These are phyloP conservation scores for Paelopatides confundens DNA, from an alignment of 53 echinoderm and acorn worm genomes.

Conservation along the genomic window DNA sequence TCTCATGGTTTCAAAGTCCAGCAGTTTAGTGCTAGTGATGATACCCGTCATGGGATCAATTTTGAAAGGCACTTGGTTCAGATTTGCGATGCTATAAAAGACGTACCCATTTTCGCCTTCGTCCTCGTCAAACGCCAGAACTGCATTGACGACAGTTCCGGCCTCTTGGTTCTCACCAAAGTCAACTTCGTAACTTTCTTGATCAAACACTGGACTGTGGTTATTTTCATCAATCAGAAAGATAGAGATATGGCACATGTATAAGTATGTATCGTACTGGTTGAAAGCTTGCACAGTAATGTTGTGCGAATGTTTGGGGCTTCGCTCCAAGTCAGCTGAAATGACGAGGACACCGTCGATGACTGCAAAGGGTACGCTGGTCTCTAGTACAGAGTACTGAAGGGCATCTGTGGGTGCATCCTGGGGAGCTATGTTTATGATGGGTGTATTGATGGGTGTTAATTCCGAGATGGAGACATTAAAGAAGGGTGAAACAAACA, in stretches of 20 bases:
- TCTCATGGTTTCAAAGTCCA: constrained; percentile 96
- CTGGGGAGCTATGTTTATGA: constrained; percentile 75
- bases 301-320: constrained; percentile 63
- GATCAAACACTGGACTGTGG: constrained; percentile 84
- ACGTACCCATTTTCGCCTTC: constrained; percentile 93
- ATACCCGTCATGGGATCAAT: constrained; percentile 93
- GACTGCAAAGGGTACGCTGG: constrained; percentile 71
- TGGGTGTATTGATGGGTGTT: constrained; percentile 84
- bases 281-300: constrained; percentile 69
- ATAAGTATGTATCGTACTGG: constrained; percentile 55
- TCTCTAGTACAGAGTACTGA: constrained; percentile 71
- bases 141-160: constrained; percentile 60
- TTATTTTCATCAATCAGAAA: constrained; percentile 89
- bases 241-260: constrained; percentile 61
- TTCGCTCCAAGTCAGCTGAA: constrained; percentile 72
- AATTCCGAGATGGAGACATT: constrained; percentile 82
- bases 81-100: constrained; percentile 94
- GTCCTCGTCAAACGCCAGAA: constrained; percentile 81
- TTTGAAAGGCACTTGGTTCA: constrained; percentile 88
- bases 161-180: constrained; percentile 81
- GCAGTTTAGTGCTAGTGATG: constrained; percentile 83
- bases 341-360: constrained; percentile 74
- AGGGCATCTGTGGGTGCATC: constrained; percentile 52
- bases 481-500: constrained; percentile 68
- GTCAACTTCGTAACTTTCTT: constrained; percentile 63